These are phyloP conservation scores for Solenodon paradoxus DNA, from an alignment of 2,113 vertebrate genomes.

Conservation along the genomic window DNA sequence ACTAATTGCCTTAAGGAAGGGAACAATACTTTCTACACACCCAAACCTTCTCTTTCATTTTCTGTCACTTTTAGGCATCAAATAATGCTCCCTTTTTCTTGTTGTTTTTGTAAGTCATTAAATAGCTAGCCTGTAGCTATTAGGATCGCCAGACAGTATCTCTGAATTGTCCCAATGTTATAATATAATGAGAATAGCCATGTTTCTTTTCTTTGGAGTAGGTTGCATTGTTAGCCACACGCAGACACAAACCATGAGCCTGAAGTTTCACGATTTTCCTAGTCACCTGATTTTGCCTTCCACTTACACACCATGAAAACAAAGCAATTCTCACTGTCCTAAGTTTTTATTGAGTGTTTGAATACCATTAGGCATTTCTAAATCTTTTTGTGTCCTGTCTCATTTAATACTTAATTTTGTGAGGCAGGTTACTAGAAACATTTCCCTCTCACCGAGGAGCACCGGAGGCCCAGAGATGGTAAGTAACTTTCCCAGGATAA, in stretches of 20 bases:
- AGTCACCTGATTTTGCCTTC: neutral
- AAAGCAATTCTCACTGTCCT: neutral
- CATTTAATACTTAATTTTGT: neutral
- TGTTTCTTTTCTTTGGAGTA: neutral
- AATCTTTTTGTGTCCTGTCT: neutral
- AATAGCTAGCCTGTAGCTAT: constrained; percentile 11
- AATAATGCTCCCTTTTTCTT: constrained; percentile 2
- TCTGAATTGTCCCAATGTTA: neutral
- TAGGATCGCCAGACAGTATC: neutral
- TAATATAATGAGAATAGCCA: neutral
- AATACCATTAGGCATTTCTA: neutral
- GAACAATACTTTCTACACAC: neutral
- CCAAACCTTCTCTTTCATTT: neutral
- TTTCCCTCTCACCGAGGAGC: neutral
- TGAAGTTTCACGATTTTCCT: neutral
- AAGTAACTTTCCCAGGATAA: neutral
- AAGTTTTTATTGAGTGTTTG: neutral
- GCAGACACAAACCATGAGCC: neutral
- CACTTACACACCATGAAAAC: neutral
- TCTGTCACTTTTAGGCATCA: neutral
- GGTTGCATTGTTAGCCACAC: neutral
- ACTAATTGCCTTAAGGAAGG: constrained; percentile 9
- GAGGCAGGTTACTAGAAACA: neutral
- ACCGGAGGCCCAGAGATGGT: no score
- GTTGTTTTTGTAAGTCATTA: constrained; percentile 52